Conservation (phyloP, 2,888 invertebrate genomes). For the Melanophora roralis region DNA sequence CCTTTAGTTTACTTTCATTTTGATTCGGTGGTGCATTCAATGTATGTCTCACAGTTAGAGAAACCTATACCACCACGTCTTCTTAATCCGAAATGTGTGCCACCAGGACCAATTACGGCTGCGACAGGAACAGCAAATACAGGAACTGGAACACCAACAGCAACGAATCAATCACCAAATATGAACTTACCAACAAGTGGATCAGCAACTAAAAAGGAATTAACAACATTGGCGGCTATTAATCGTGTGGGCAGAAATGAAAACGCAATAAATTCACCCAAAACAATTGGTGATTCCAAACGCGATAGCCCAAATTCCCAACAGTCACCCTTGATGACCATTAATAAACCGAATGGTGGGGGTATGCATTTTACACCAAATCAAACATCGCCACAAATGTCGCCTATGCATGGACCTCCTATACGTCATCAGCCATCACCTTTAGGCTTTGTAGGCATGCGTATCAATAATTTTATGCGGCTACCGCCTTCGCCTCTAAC, state of each 20-base stretch:
- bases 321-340: slow-evolving; percentile 22
- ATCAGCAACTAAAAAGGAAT: slow-evolving; percentile 62
- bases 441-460: slow-evolving; percentile 65
- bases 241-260: slow-evolving; percentile 61
- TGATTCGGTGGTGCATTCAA: slow-evolving; percentile 71
- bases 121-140: slow-evolving; percentile 43
- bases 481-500: slow-evolving; percentile 71
- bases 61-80: slow-evolving; percentile 70
- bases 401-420: slow-evolving; percentile 61
- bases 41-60: slow-evolving; percentile 71
- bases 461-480: slow-evolving; percentile 66
- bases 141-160: slow-evolving; percentile 21
- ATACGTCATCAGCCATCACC: slow-evolving; percentile 65
- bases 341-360: slow-evolving; percentile 12
- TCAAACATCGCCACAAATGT: slow-evolving; percentile 59
- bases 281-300: slow-evolving; percentile 44
- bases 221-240: slow-evolving; percentile 64
- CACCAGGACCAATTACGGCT: slow-evolving; percentile 59
- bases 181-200: slow-evolving; percentile 43
- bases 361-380: slow-evolving; percentile 34
- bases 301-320: slow-evolving; percentile 46
- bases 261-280: slow-evolving; percentile 61
- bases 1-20: slow-evolving; percentile 74
- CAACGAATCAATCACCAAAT: slow-evolving; percentile 67
- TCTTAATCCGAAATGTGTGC: slow-evolving; percentile 71